Base-by-base conservation (phyloP, 1,140 invertebrate species). In the Amphibalanus amphitrite region DNA sequence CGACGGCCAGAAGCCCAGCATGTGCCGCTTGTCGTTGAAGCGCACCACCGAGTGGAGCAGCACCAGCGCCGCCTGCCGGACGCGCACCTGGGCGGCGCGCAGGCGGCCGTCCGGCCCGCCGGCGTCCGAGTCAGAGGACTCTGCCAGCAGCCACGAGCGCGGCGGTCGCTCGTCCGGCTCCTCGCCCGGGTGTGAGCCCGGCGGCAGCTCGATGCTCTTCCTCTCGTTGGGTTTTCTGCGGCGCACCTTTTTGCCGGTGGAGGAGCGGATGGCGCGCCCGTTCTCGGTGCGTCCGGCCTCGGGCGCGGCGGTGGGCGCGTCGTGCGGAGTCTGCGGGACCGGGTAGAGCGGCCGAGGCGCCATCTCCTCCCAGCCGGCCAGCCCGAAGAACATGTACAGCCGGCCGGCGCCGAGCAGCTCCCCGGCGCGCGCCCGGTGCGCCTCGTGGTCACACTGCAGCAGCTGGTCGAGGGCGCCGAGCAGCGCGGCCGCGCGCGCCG, bases 1-100 rank as follows among this genome's bases (percentile, higher is more conserved):
- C 28, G 65, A 26, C n/a, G 65, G 65, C 65, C 65, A 67, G 65
- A 67, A 67, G 28, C 65, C 65, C 3, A 67, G 65, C 65, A 67
- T 26, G n/a, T 26, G 28, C 65, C 65, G 65, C 65, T 67, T 26
- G 65, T 67, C 65, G 26, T 10, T 28, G 65, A 28, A 67, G 26
- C n/a, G 4, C 65, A 67, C 65, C 65, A 67, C 65, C 3, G 65
- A 67, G 28, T 28, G 28, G n/a, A 67, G 28, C 65, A 67, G n/a
- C n/a, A 28, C n/a, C 65, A 67, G n/a, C 8, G 65, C 65, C 65
- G 65, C 17, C 65, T 67, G 65, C n/a, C 65, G 65, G 10, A 67
- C 65, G n/a, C 65, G 65, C 3, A 25, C 28, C 28, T 67, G 65
- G 6, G 65, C 65, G 6, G 65, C 15, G 17, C 28, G 65, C 26